Evolutionary conservation across 2,888 invertebrate species (phyloP).

Genomic region (Odontomyia ornata): DNA sequence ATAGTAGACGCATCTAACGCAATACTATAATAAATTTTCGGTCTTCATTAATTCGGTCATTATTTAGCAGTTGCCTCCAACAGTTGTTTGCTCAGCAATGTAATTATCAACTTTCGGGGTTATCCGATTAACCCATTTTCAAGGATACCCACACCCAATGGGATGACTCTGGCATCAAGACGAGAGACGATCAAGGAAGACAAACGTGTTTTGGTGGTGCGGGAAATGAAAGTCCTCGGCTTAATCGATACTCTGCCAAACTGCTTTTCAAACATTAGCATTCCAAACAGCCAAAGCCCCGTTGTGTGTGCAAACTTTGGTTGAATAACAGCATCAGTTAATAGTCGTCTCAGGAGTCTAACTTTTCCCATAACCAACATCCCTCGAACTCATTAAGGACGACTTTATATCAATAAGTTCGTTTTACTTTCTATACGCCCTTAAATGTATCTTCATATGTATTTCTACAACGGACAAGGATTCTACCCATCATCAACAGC

Average conservation of each 20-base stretch:
- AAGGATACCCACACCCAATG: background rate
- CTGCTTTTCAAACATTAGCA: conserved; percentile 20
- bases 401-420: conserved; percentile 43
- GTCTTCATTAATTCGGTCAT: conserved; percentile 13
- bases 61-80: conserved; percentile 21
- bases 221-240: conserved; percentile 20
- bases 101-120: conserved; percentile 34
- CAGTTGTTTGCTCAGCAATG: conserved; percentile 34
- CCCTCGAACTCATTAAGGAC: conserved; percentile 39
- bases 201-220: background rate
- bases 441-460: no score
- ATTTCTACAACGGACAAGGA: no score
- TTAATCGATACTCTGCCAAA: conserved; percentile 11
- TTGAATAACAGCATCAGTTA: conserved; percentile 25
- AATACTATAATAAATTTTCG: background rate
- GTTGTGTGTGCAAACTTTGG: background rate
- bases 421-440: background rate
- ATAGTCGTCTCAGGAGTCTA: conserved; percentile 37
- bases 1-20: background rate
- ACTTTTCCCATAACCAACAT: conserved; percentile 40
- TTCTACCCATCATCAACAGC: no score
- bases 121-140: conserved; percentile 26
- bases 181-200: background rate
- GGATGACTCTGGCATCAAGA: background rate
- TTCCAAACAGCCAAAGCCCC: conserved; percentile 1